These are phyloP conservation scores for Helicolenus hilgendorfi DNA, from an alignment of 2,797 vertebrate genomes.

Conservation along the genomic window DNA sequence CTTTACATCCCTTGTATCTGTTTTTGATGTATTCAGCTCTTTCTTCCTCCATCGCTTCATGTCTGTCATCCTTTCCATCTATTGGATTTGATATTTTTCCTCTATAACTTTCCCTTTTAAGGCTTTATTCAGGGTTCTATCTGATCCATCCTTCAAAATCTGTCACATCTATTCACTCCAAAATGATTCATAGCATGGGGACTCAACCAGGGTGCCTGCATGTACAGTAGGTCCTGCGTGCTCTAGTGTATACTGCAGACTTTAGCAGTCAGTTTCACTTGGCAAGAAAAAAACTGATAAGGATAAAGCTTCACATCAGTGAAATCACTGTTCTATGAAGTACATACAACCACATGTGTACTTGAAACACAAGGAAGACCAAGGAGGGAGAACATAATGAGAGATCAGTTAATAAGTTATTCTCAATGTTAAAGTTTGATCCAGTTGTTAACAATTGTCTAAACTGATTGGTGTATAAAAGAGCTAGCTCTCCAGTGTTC, in stretches of 20 bases:
- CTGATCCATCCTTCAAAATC: neutral
- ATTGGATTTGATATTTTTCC: neutral
- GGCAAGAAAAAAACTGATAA: neutral
- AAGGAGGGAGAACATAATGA: neutral
- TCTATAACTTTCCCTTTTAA: neutral
- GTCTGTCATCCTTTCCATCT: neutral
- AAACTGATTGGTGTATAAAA: neutral
- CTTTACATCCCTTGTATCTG: neutral
- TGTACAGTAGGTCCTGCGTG: neutral
- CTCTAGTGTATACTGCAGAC: neutral
- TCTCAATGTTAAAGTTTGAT: slow-evolving; percentile 19
- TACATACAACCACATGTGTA: neutral
- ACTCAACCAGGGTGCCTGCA: neutral
- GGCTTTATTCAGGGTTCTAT: neutral
- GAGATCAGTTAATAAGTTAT: neutral
- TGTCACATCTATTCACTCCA: neutral
- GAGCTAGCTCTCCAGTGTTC: neutral
- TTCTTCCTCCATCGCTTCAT: neutral
- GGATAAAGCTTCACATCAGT: neutral
- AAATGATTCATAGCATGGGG: neutral
- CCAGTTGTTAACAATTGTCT: slow-evolving; percentile 1
- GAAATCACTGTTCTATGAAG: neutral
- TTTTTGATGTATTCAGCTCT: neutral
- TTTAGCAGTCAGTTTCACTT: neutral
- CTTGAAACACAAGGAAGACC: neutral